phyloP scores from a whole-genome alignment of 2,113 vertebrate species.

The Salvelinus alpinus region DNA sequence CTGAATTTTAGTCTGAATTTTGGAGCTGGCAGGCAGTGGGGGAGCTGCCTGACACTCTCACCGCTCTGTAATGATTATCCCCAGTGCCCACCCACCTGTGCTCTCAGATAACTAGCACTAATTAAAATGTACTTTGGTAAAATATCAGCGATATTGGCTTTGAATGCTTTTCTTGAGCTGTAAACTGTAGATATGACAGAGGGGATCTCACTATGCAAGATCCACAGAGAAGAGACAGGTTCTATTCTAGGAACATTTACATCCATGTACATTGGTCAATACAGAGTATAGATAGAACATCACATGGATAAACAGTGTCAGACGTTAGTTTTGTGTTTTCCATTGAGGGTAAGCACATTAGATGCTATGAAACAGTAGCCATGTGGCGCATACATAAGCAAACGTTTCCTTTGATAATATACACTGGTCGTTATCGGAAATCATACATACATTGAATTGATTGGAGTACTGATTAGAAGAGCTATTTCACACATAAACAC shows the following conservation, averaged over 20 bases:
- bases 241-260: neutral
- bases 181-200: neutral
- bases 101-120: too few species aligned
- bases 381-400: neutral
- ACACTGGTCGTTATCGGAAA: neutral
- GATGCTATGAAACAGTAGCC: neutral
- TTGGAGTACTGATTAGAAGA: neutral
- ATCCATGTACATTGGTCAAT: neutral
- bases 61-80: too few species aligned
- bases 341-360: neutral
- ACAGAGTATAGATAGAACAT: constrained; percentile 7
- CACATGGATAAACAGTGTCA: neutral
- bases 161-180: neutral
- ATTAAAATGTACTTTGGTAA: too few species aligned
- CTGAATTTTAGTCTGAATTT: too few species aligned
- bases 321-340: neutral
- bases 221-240: neutral
- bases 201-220: neutral
- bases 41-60: too few species aligned
- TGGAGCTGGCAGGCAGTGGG: too few species aligned
- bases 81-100: too few species aligned
- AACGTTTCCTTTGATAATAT: constrained; percentile 8
- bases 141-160: neutral
- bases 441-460: neutral
- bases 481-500: neutral